phyloP scores from a whole-genome alignment of 2,888 invertebrate genomes.

The Muscina levida region DNA sequence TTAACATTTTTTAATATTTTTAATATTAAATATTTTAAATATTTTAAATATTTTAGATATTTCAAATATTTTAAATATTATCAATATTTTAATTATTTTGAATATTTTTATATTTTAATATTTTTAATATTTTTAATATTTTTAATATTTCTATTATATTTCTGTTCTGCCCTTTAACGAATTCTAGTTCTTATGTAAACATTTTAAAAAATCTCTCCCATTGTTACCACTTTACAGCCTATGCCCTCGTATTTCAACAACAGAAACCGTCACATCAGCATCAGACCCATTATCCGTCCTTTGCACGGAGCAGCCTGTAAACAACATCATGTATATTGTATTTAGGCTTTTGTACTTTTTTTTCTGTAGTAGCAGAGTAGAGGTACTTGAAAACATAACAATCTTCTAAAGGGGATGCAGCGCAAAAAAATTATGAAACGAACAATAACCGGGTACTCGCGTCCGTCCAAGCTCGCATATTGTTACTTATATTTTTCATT shows the following conservation, averaged over 20 bases:
- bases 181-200: neutral
- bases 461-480: neutral
- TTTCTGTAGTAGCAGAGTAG: too few relatives aligned
- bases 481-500: slow-evolving; percentile 14
- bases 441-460: slow-evolving; percentile 16
- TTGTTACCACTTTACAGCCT: neutral
- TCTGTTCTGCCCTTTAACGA: too few relatives aligned
- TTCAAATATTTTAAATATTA: too few relatives aligned
- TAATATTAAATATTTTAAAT: too few relatives aligned
- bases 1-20: too few relatives aligned
- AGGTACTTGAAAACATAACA: slow-evolving; percentile 25
- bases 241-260: neutral
- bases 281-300: too few relatives aligned
- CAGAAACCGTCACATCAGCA: neutral
- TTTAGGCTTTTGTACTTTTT: slow-evolving; percentile 41
- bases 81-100: too few relatives aligned
- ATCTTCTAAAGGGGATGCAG: slow-evolving; percentile 2
- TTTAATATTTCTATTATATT: too few relatives aligned
- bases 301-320: too few relatives aligned
- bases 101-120: too few relatives aligned
- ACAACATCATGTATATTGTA: slow-evolving; percentile 45
- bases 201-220: neutral
- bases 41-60: too few relatives aligned
- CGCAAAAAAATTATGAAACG: slow-evolving; percentile 19
- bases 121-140: too few relatives aligned